Evolutionary conservation across 2,797 vertebrate genomes (phyloP), one percentile per base, ranked within the genome.

Genomic region (Nyctalus aviator): DNA sequence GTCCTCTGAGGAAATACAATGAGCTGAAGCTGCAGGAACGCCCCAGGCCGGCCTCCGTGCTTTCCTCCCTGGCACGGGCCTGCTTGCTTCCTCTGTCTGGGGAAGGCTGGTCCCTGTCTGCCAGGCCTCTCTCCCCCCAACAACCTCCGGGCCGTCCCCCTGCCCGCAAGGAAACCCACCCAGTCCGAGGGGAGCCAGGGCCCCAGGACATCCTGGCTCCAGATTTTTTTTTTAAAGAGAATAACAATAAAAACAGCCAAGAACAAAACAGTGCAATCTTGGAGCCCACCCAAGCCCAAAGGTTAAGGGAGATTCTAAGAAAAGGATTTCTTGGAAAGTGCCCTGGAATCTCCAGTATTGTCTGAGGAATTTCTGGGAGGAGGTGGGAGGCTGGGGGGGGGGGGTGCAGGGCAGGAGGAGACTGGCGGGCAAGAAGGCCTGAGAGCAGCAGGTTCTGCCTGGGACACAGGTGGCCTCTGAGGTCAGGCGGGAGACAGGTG

Each of bases 241-340:
- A 86, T 88, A 95, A 97, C 95, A 97, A 90, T 94, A 90, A 94
- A 94, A 91, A 88, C 41, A 79, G n/a, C 57, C 87, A 93, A 97
- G 96, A 97, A 97, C 96, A 96, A 97, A 97, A 94, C 95, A 90
- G 92, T 95, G 95, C 96, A 81, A 92, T 81, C 97, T 95, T 96
- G 95, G 96, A 10, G 13, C 62, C 53, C 20, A 44, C 69, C 95
- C 90, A 96, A 97, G 95, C 69, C 89, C 73, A 95, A 96, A 95
- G 64, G 30, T 96, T 94, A 90, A 86, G 81, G 88, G 90, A 87
- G 94, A 96, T 95, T 91, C 97, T 93, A 91, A 96, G 96, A 97
- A 97, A 95, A 83, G 75, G 88, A 76, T 66, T 96, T 96, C 95
- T 90, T 25, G 68, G 85, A 5, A 98, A 97, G 79, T 59, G 90